Evolutionary conservation across 2,888 invertebrate species (phyloP), one percentile per base, ranked within the genome.

Genomic region (Acleris laterana): DNA sequence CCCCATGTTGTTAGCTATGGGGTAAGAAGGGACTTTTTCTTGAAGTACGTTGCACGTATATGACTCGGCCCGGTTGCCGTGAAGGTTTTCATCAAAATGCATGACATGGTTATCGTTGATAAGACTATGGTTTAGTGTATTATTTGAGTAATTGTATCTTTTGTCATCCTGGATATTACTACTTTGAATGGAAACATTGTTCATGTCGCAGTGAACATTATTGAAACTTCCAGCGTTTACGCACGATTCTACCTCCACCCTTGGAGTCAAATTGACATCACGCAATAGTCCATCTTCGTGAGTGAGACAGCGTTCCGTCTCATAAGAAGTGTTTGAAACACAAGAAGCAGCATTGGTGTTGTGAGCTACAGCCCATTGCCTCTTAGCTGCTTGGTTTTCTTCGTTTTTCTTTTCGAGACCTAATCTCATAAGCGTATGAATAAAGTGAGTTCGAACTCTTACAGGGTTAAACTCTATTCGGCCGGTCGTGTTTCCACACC

Each of bases 391-490:
- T 80, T 89, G 88, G 74, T 88, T 89, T 81, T 94, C 92, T 77
- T 96, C 95, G 74, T 96, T 96, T 85, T 97, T 97, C 90, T 96
- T 97, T 87, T 98, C 98, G 77, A 98, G 89, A 72, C 98, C 97
- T 72, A 98, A 86, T 70, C 98, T 95, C 98, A 99, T 98, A 61
- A 99, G 94, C 0, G 99, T 99, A 82, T 99, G 98, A 77, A 99
- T 98, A 82, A 98, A 99, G 89, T 99, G 99, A 17, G 98, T 98
- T 71, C 98, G 95, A 6, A 99, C 99, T 71, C 99, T 95, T 46
- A 98, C 95, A 0, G 99, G 98, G 86, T 99, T 99, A 84, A 99
- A 99, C 87, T 99, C 99, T 71, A 99, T 97, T 70, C 99, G 95
- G 5, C 99, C 99, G 53, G 96, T 95, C 0, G 96, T 95, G 85